Conservation (phyloP, 2,797 vertebrate genomes). For the Simalia tracyae region DNA sequence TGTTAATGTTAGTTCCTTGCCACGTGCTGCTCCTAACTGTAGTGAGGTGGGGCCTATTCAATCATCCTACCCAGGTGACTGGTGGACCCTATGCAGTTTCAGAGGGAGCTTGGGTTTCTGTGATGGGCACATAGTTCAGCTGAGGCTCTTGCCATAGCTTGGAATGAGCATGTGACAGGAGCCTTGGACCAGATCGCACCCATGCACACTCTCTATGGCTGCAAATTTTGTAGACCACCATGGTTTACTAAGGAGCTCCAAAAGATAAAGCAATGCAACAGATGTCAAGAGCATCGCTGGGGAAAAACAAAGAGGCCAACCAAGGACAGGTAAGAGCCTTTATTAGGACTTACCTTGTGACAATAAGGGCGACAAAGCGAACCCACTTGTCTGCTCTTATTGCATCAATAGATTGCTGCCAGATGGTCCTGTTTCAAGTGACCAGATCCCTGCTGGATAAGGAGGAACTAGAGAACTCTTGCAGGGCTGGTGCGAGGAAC, state of each 20-base stretch:
- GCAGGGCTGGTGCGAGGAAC: too few species aligned
- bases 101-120: background rate
- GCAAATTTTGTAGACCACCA: background rate
- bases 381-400: too few species aligned
- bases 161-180: background rate
- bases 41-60: background rate
- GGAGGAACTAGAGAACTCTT: too few species aligned
- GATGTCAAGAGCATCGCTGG: too few species aligned
- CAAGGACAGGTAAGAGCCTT: too few species aligned
- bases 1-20: background rate
- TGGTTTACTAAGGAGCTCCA: background rate
- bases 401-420: too few species aligned
- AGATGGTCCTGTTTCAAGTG: too few species aligned
- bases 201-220: background rate
- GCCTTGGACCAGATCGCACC: background rate
- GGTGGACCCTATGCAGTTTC: background rate
- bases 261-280: background rate
- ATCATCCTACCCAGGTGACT: background rate
- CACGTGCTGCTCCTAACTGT: background rate
- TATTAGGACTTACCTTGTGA: too few species aligned
- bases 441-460: too few species aligned
- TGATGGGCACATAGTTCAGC: background rate
- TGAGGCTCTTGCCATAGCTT: background rate
- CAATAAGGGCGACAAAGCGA: too few species aligned
- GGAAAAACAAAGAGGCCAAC: too few species aligned